phyloP scores from a whole-genome alignment of 2,113 vertebrate species.

The Strix uralensis region DNA sequence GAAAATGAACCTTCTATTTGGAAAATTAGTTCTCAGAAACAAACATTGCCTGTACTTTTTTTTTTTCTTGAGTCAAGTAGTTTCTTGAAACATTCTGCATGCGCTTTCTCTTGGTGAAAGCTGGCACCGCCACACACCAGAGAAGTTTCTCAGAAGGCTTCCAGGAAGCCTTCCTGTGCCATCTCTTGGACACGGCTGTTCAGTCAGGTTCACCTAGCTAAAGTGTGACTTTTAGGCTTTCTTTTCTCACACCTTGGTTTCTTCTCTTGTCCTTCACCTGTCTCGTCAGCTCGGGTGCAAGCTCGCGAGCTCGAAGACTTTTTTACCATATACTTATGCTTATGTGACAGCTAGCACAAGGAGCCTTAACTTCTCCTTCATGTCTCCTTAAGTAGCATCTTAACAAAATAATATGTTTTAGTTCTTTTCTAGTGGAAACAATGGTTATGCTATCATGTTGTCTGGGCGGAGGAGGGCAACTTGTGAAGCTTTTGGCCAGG shows the following conservation, averaged over 20 bases:
- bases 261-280: neutral
- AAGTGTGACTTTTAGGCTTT: accelerated
- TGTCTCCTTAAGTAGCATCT: neutral
- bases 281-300: neutral
- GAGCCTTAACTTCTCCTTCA: neutral
- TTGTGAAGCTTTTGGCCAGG: neutral
- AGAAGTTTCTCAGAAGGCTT: neutral
- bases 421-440: neutral
- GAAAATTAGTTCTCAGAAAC: conserved; percentile 4
- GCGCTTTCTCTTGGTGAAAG: neutral
- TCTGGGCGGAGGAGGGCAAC: neutral
- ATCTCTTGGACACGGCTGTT: neutral
- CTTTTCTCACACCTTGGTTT: neutral
- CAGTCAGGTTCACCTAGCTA: neutral
- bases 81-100: neutral
- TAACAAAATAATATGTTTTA: neutral
- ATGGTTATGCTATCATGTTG: neutral
- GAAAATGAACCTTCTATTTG: neutral
- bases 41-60: neutral
- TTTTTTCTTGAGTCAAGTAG: neutral
- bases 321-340: accelerated
- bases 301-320: accelerated
- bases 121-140: neutral
- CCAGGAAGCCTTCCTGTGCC: neutral
- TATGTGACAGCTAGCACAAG: no score